Conservation (phyloP, 2,113 vertebrate species). For the Rhinoptilus africanus region DNA sequence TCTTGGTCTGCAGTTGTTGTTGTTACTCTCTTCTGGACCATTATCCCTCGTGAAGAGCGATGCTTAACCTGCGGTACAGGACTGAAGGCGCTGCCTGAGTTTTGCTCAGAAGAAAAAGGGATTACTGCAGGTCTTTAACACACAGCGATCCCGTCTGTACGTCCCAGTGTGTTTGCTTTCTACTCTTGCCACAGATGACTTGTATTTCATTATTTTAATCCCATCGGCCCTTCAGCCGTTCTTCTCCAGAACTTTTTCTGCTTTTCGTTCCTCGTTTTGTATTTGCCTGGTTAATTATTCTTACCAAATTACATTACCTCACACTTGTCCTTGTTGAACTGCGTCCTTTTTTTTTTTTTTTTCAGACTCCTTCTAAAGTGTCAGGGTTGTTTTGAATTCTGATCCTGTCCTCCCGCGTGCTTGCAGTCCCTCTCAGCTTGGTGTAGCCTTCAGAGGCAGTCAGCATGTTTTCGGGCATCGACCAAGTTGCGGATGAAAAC, state of each 20-base stretch:
- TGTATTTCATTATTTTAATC: not conserved
- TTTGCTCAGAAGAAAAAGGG: not conserved
- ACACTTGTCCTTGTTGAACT: not conserved
- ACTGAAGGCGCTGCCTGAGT: not conserved
- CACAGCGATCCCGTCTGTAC: not conserved
- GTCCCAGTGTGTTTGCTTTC: not conserved
- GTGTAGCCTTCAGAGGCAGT: not conserved
- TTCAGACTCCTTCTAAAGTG: not conserved
- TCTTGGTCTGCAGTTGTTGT: not conserved
- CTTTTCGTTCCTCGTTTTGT: not conserved
- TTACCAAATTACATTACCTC: not conserved
- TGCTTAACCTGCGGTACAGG: not conserved
- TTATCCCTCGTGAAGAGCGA: not conserved
- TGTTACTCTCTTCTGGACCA: not conserved
- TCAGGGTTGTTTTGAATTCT: not conserved
- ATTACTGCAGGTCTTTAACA: not conserved
- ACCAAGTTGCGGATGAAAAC: not conserved
- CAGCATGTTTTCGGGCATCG: not conserved
- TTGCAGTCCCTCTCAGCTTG: not conserved
- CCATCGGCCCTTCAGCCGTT: not conserved
- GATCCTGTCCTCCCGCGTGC: not conserved
- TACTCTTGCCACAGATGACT: not conserved
- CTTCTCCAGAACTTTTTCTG: not conserved
- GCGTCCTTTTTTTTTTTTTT: not conserved
- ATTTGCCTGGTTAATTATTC: constrained; percentile 34